A percentile compares a stretch with the other conserved stretches of the same genome.
Evolutionary conservation across 2,113 vertebrate genomes (phyloP).

Genomic region (Callospermophilus lateralis): DNA sequence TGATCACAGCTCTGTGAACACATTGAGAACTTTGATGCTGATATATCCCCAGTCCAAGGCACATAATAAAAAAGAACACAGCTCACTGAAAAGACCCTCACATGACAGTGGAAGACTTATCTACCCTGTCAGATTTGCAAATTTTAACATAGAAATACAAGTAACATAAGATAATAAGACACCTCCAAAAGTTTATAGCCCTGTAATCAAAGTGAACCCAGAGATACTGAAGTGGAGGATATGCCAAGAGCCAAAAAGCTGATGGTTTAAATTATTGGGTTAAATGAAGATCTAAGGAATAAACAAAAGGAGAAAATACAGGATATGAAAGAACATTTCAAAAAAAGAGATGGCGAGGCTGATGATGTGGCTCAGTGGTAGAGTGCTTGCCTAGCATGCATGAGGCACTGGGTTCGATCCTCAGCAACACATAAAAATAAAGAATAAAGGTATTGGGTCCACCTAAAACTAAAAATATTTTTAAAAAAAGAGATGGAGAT

Average conservation of each 20-base stretch:
- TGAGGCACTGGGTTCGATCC: no score
- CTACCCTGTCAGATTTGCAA: not conserved
- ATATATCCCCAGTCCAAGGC: not conserved
- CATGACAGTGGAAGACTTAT: no score
- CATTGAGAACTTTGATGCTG: not conserved
- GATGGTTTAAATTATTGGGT: not conserved
- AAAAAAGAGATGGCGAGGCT: not conserved
- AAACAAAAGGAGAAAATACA: not conserved
- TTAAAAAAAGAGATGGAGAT: not conserved
- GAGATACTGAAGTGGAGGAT: not conserved
- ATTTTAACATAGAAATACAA: not conserved
- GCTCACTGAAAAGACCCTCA: not conserved
- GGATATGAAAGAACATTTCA: not conserved
- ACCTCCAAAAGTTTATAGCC: not conserved
- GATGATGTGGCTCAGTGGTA: no score
- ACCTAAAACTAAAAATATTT: no score
- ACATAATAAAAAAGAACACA: not conserved
- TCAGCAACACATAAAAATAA: no score
- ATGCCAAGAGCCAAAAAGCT: not conserved
- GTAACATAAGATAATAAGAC: not conserved
- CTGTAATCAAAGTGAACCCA: not conserved
- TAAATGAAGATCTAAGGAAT: not conserved
- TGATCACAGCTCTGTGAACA: not conserved
- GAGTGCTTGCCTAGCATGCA: no score
- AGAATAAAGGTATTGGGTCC: no score